A percentile compares a stretch with the other conserved stretches of the same genome.
These are phyloP conservation scores for Gastracanthus pulcherrimus DNA, from an alignment of 2,888 invertebrate genomes.

Conservation along the genomic window DNA sequence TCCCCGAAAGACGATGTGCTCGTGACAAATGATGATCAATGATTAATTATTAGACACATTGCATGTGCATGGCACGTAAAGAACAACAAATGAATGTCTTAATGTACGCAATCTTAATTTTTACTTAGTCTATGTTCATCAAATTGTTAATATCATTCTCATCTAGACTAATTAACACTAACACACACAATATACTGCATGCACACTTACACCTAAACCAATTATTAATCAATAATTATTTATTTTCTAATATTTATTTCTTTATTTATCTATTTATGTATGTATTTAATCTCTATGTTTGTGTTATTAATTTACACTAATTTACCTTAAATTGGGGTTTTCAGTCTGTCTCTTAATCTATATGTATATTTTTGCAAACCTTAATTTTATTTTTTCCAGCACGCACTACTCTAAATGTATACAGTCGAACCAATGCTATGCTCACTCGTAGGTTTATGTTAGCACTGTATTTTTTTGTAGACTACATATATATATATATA, in stretches of 20 bases:
- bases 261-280: constrained; percentile 11
- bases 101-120: no score
- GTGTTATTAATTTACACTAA: neutral
- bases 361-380: neutral
- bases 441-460: neutral
- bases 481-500: no score
- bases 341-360: neutral
- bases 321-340: neutral
- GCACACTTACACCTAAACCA: neutral
- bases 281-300: neutral
- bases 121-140: no score
- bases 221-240: neutral
- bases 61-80: no score
- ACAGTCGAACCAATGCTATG: neutral
- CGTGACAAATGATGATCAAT: no score
- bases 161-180: neutral
- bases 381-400: neutral
- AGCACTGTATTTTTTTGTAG: neutral
- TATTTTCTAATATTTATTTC: constrained; percentile 1
- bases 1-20: no score
- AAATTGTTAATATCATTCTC: no score
- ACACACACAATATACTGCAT: neutral
- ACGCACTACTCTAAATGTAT: neutral
- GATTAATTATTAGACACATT: no score
- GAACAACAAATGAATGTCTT: no score